Evolutionary conservation across 1,140 invertebrate genomes (phyloP).

Genomic region (Leptopilina clavipes): DNA sequence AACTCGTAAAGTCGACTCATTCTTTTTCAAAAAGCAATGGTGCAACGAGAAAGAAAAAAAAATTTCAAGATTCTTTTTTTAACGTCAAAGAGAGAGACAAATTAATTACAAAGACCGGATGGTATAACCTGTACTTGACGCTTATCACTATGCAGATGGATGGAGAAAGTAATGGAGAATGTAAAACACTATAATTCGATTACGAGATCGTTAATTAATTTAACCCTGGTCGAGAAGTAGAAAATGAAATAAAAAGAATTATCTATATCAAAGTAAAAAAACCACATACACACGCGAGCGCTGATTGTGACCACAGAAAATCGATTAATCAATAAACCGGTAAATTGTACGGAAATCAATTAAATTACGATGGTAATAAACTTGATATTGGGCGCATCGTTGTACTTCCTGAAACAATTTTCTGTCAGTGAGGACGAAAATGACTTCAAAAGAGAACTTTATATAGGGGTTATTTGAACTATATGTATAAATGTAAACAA

Average conservation of each 20-base stretch:
- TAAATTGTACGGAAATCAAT: background rate
- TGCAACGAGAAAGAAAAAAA: background rate
- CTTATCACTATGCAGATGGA: background rate
- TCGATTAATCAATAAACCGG: background rate
- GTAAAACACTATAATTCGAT: background rate
- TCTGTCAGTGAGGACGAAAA: background rate
- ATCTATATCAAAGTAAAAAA: background rate
- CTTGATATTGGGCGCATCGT: background rate
- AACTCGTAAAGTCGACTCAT: background rate
- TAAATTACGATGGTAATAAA: background rate
- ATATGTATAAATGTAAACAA: no score
- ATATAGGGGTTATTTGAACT: no score
- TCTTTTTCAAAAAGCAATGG: background rate
- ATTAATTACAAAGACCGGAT: background rate
- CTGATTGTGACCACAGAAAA: background rate
- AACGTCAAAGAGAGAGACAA: constrained; percentile 6
- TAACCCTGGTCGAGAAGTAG: background rate
- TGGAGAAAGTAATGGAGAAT: background rate
- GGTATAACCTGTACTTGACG: background rate
- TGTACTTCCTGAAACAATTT: background rate
- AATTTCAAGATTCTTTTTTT: constrained; percentile 5
- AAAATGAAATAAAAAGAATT: background rate
- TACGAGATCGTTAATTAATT: background rate
- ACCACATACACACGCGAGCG: background rate
- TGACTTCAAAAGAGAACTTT: background rate